These are phyloP conservation scores for Artibeus lituratus DNA, from an alignment of 2,797 vertebrate genomes.

Conservation along the genomic window DNA sequence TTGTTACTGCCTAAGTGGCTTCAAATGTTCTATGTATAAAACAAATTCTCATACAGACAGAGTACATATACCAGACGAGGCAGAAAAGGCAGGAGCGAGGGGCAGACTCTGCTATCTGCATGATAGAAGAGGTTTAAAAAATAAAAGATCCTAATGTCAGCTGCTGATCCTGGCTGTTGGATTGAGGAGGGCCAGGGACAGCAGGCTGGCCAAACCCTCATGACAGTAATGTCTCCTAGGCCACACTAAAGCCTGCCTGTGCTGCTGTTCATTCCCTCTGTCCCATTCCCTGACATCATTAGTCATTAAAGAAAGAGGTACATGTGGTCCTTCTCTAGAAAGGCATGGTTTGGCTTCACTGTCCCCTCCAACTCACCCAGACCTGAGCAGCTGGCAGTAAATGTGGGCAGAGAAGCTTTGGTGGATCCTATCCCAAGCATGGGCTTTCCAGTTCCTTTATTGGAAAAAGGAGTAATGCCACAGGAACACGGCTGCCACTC, in stretches of 20 bases:
- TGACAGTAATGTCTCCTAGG: not conserved
- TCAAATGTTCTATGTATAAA: conserved; percentile 26
- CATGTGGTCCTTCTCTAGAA: not conserved
- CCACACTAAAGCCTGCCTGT: not conserved
- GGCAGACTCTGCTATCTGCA: not conserved
- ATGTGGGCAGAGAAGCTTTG: not conserved
- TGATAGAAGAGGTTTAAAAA: not conserved
- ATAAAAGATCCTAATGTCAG: not conserved
- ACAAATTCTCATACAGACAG: not conserved
- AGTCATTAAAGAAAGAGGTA: not conserved
- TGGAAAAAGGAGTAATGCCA: not conserved
- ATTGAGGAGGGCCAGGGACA: not conserved
- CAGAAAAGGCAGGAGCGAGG: not conserved
- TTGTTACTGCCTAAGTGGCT: conserved; percentile 20
- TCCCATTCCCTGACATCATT: not conserved
- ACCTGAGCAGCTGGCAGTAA: not conserved
- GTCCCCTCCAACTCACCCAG: not conserved
- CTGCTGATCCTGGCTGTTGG: not conserved
- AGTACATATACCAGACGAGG: not conserved
- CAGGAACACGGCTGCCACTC: not conserved
- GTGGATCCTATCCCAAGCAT: not conserved
- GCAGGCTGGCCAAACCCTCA: not conserved
- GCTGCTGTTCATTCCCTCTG: not conserved
- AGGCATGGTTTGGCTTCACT: not conserved
- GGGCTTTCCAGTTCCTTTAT: not conserved